These are phyloP conservation scores for Timema cristinae DNA, from an alignment of 2,888 invertebrate species.

Conservation along the genomic window DNA sequence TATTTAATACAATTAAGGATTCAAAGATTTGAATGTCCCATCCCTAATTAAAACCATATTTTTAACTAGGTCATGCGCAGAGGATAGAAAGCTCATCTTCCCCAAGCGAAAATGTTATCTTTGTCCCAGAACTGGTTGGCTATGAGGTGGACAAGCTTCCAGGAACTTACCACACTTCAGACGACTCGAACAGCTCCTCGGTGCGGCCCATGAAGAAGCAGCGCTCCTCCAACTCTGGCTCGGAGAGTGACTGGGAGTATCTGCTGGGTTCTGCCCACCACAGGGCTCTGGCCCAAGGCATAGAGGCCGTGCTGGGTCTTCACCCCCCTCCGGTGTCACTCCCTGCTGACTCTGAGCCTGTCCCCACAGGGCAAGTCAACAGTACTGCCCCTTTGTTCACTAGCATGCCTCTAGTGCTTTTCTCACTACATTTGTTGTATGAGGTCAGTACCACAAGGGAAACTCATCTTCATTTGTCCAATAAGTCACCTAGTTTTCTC, in stretches of 20 bases:
- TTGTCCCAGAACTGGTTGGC: conserved; percentile 50
- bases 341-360: conserved; percentile 25
- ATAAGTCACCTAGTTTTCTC: too few relatives aligned
- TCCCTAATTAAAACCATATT: conserved; percentile 1
- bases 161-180: conserved; percentile 40
- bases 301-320: conserved; percentile 48
- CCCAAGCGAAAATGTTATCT: neutral
- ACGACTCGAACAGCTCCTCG: conserved; percentile 42
- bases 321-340: conserved; percentile 24
- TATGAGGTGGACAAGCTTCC: conserved; percentile 63
- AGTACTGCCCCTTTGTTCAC: conserved; percentile 65
- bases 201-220: conserved; percentile 67
- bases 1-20: too few relatives aligned
- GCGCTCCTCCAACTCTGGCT: conserved; percentile 71
- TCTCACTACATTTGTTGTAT: conserved; percentile 80
- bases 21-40: too few relatives aligned
- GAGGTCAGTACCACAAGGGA: conserved; percentile 50
- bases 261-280: conserved; percentile 58
- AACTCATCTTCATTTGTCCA: too few relatives aligned
- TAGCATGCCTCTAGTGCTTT: conserved; percentile 69
- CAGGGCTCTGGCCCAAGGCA: conserved; percentile 46
- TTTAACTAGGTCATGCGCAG: conserved; percentile 5
- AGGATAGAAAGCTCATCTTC: neutral
- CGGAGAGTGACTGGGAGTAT: conserved; percentile 79
- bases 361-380: conserved; percentile 51